phyloP scores from a whole-genome alignment of 2,888 invertebrate genomes.

The Drosophila subquinaria region DNA sequence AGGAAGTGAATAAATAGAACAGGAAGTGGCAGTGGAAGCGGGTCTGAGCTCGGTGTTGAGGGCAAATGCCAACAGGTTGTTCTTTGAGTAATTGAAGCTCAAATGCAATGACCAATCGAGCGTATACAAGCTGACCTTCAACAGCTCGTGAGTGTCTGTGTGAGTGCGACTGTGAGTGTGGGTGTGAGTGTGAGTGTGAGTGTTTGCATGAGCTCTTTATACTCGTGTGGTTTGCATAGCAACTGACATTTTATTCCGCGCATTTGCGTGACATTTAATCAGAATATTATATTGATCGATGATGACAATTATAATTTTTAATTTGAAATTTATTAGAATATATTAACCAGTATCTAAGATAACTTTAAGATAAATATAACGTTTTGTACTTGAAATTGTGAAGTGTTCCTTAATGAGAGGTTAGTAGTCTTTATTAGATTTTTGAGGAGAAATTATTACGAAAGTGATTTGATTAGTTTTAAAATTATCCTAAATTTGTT shows the following conservation, averaged over 20 bases:
- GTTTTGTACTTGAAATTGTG: too few relatives aligned
- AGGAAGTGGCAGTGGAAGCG: background rate
- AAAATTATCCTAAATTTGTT: too few relatives aligned
- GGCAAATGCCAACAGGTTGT: slow-evolving; percentile 70
- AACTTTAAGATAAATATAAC: too few relatives aligned
- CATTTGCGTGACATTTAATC: slow-evolving; percentile 8
- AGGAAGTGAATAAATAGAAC: background rate
- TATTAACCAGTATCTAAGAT: too few relatives aligned
- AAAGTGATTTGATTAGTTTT: too few relatives aligned
- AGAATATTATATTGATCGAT: background rate
- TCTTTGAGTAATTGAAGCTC: slow-evolving; percentile 63
- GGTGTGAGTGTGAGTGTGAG: background rate
- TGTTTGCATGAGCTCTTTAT: background rate
- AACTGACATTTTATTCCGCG: slow-evolving; percentile 14
- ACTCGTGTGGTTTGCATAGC: background rate
- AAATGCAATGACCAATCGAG: slow-evolving; percentile 56
- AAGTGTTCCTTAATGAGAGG: background rate
- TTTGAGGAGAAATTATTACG: too few relatives aligned
- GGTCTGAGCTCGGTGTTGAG: slow-evolving; percentile 1
- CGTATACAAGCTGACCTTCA: slow-evolving; percentile 38
- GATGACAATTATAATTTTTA: background rate
- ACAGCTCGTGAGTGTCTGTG: background rate
- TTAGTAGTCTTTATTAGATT: too few relatives aligned
- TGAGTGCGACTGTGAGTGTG: background rate
- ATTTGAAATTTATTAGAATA: too few relatives aligned